Conservation (phyloP, 2,113 vertebrate species). For the Entelurus aequoreus region DNA sequence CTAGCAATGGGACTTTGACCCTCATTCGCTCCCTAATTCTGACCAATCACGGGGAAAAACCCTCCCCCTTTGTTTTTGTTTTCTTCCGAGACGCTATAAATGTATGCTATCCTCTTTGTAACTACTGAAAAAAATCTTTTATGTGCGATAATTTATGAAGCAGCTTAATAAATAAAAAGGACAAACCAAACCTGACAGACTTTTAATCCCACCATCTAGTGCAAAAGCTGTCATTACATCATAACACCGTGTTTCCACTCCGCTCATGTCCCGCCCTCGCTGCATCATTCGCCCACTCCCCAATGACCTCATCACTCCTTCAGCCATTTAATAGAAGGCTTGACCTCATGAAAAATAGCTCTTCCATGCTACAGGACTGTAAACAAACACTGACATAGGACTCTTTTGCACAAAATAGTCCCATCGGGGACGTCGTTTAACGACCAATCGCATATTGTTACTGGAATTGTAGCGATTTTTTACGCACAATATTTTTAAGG, state of each 20-base stretch:
- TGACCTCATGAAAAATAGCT: not conserved
- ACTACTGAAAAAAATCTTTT: conserved; percentile 85
- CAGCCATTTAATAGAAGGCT: not conserved
- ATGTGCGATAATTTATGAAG: conserved; percentile 96
- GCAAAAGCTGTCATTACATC: not conserved
- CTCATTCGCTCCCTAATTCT: not conserved
- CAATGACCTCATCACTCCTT: not conserved
- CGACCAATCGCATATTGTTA: too few species aligned
- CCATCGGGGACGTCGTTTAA: too few species aligned
- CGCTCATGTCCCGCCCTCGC: not conserved
- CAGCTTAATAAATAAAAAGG: conserved; percentile 88
- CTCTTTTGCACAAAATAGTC: too few species aligned
- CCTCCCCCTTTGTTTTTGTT: conserved; percentile 35
- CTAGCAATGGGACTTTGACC: conserved; percentile 25
- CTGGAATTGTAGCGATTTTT: too few species aligned
- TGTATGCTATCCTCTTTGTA: conserved; percentile 76
- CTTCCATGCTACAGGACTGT: not conserved
- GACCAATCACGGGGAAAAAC: not conserved
- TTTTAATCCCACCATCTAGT: not conserved
- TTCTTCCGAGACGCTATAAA: conserved; percentile 31
- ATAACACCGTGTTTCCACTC: not conserved
- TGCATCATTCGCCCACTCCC: not conserved
- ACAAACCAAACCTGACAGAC: conserved; percentile 3
- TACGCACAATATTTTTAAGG: too few species aligned
- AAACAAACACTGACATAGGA: not conserved